phyloP scores from a whole-genome alignment of 1,140 invertebrate genomes.

The Plodia interpunctella region DNA sequence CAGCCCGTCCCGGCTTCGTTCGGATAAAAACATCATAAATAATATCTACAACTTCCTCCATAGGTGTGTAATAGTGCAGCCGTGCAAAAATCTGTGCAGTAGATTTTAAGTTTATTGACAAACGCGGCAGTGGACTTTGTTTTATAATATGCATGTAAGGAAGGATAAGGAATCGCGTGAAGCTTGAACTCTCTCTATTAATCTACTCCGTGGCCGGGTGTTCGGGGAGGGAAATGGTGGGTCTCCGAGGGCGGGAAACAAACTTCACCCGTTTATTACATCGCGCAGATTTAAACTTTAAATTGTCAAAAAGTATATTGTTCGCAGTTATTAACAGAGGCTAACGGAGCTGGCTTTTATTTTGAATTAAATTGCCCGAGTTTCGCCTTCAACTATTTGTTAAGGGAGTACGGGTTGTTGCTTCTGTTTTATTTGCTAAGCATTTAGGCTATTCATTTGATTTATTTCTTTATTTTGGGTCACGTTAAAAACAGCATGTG shows the following conservation, averaged over 20 bases:
- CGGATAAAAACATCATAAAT: no score
- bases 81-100: no score
- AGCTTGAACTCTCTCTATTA: neutral
- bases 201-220: neutral
- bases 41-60: no score
- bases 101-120: no score
- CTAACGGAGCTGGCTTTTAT: neutral
- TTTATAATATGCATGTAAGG: no score
- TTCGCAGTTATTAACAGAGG: slow-evolving; percentile 4
- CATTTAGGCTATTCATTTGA: neutral
- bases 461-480: neutral
- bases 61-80: no score
- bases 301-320: slow-evolving; percentile 14
- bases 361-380: slow-evolving; percentile 1
- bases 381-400: neutral
- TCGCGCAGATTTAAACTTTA: slow-evolving; percentile 10
- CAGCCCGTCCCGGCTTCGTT: no score
- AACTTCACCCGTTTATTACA: slow-evolving; percentile 9
- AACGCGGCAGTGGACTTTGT: no score
- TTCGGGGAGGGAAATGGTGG: neutral
- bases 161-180: neutral
- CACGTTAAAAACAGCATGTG: no score
- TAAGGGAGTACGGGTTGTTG: neutral
- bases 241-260: slow-evolving; percentile 1
- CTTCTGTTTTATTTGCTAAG: neutral